Conservation (phyloP, 2,888 invertebrate genomes). For the Leptopilina myrica region DNA sequence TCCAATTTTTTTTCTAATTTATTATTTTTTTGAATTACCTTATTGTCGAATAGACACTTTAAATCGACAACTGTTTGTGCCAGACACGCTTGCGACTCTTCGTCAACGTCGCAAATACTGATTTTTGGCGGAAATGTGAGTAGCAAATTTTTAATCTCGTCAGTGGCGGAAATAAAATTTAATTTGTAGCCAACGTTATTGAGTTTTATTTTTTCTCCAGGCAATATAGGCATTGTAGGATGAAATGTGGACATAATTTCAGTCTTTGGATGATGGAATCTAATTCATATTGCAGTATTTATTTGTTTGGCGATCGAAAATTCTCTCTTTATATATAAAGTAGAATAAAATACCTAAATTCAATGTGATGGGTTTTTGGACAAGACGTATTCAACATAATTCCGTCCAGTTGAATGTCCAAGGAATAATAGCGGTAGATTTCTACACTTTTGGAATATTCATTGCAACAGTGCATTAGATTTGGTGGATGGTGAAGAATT, state of each 20-base stretch:
- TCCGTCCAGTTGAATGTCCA: slow-evolving; percentile 64
- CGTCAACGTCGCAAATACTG: slow-evolving; percentile 65
- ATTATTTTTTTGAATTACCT: slow-evolving; percentile 60
- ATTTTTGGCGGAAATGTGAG: slow-evolving; percentile 70
- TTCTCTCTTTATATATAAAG: no score
- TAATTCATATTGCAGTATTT: slow-evolving; percentile 49
- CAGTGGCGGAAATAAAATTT: slow-evolving; percentile 69
- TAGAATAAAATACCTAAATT: slow-evolving; percentile 65
- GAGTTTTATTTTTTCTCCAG: slow-evolving; percentile 64
- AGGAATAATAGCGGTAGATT: slow-evolving; percentile 68
- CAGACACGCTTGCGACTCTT: slow-evolving; percentile 57
- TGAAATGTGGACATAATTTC: slow-evolving; percentile 65
- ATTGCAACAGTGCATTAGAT: slow-evolving; percentile 38
- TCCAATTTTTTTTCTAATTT: not conserved
- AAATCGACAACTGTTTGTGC: slow-evolving; percentile 66
- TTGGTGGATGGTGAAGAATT: slow-evolving; percentile 40
- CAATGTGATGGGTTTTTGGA: slow-evolving; percentile 61
- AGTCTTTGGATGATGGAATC: slow-evolving; percentile 73
- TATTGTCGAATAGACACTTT: slow-evolving; percentile 63
- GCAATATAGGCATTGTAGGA: slow-evolving; percentile 59
- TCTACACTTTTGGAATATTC: slow-evolving; percentile 59
- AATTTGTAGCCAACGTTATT: slow-evolving; percentile 71
- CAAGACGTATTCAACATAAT: slow-evolving; percentile 63
- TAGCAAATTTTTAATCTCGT: slow-evolving; percentile 70
- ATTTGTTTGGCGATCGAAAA: not conserved